phyloP scores from a whole-genome alignment of 2,888 invertebrate species.

The Apoderus coryli region DNA sequence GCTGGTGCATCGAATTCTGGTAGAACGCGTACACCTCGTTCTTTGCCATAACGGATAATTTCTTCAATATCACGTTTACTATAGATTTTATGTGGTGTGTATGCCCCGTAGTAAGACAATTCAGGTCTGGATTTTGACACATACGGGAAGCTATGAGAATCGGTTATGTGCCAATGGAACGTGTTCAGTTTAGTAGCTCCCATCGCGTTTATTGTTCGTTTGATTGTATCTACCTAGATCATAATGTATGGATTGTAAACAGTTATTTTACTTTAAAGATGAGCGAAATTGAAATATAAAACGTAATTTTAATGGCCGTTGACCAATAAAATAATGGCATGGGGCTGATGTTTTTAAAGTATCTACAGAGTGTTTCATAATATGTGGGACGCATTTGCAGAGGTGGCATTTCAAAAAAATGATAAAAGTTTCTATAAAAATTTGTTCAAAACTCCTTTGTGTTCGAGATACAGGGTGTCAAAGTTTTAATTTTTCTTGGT shows the following conservation, averaged over 20 bases:
- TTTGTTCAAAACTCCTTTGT: too few relatives aligned
- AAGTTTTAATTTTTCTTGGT: too few relatives aligned
- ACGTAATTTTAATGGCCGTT: too few relatives aligned
- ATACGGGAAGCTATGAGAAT: conserved; percentile 89
- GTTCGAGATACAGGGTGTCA: too few relatives aligned
- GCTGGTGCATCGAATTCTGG: conserved; percentile 90
- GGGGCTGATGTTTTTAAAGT: too few relatives aligned
- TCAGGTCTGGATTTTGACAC: conserved; percentile 59
- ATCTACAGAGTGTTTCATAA: too few relatives aligned
- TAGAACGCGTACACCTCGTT: conserved; percentile 66
- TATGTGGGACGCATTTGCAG: too few relatives aligned
- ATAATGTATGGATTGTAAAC: neutral
- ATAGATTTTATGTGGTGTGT: conserved; percentile 55
- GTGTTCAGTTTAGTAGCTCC: conserved; percentile 80
- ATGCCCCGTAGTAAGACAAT: conserved; percentile 62
- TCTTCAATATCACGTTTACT: conserved; percentile 21
- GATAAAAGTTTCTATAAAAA: too few relatives aligned
- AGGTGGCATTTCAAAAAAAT: too few relatives aligned
- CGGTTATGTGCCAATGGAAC: conserved; percentile 91
- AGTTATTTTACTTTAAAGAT: neutral
- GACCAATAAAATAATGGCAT: neutral
- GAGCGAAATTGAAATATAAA: too few relatives aligned
- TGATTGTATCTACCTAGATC: conserved; percentile 44
- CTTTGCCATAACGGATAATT: conserved; percentile 18
- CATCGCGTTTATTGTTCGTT: conserved; percentile 76